These are phyloP conservation scores for Phainopepla nitens DNA, from an alignment of 2,113 vertebrate genomes.

Conservation along the genomic window DNA sequence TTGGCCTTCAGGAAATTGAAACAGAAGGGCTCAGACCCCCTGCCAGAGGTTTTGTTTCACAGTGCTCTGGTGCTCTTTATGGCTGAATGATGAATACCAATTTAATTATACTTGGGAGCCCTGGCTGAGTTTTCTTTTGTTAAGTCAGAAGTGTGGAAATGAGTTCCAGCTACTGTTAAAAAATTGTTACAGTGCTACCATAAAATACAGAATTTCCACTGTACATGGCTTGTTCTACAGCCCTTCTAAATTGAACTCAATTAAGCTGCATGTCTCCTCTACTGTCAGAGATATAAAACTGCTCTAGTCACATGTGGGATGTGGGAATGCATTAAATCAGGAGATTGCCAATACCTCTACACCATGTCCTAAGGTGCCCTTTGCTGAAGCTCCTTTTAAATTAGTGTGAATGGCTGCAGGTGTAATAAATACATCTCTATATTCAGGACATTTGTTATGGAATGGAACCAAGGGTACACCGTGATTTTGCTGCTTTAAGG, in stretches of 20 bases:
- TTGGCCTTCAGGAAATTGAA: slow-evolving; percentile 19
- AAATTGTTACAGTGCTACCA: neutral
- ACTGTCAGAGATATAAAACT: neutral
- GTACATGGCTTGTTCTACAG: slow-evolving; percentile 13
- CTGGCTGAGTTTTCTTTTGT: slow-evolving; percentile 26
- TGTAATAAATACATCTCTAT: neutral
- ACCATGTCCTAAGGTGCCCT: neutral
- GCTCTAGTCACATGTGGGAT: neutral
- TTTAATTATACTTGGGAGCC: slow-evolving; percentile 28
- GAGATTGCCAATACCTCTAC: neutral
- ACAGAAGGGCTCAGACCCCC: slow-evolving; percentile 4
- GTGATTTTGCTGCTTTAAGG: neutral
- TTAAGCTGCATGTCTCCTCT: slow-evolving; percentile 19
- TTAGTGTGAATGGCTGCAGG: neutral
- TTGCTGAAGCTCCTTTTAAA: neutral
- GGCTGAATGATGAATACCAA: slow-evolving; percentile 27
- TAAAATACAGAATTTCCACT: slow-evolving; percentile 17
- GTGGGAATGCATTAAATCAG: slow-evolving; percentile 28
- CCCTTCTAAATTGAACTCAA: slow-evolving; percentile 4
- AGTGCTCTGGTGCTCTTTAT: neutral
- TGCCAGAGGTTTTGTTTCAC: slow-evolving; percentile 10
- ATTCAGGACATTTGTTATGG: neutral
- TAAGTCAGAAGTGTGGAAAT: slow-evolving; percentile 31
- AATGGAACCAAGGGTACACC: neutral
- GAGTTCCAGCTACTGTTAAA: slow-evolving; percentile 28